Base-by-base conservation (phyloP, 2,888 invertebrate genomes). In the Calliphora vomitoria region DNA sequence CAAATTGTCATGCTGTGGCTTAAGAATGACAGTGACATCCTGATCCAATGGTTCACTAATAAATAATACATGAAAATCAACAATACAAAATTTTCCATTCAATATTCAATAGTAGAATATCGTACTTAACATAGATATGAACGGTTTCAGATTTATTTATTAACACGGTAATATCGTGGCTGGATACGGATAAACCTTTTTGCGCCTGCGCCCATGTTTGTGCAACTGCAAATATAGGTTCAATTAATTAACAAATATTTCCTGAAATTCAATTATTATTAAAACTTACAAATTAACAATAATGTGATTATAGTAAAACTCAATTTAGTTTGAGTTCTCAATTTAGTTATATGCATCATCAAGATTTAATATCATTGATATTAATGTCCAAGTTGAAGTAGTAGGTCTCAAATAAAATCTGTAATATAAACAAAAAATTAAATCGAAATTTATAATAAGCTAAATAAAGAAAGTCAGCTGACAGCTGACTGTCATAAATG, bases 1-100 rank as follows among this genome's bases (percentile, higher is more conserved):
- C 88, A 97, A 95, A 90, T 96, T 96, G 0, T 95, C 93, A 90
- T 97, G 96, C 90, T 96, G 96, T 58, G 95, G 94, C 53, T 95
- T 93, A 31, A 97, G 94, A n/a, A 93, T 93, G 62, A 97, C 92
- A 76, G 91, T 93, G 0, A 95, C 91, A 79, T 94, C 93, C 47
- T 93, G 82, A 8, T 89, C 82, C 4, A 91, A 84, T 41, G 86
- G 81, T 10, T 89, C 90, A 62, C 92, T 91, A 64, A 68, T 20
- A 50, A 71, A 68, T 50, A 50, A 50, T 50, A 50, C 15, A 8
- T 50, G 3, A 4, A n/a, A 38, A 6, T 5, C 35, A 50, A 38
- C 50, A 8, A 50, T 87, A 15, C 0, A 35, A 35, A 4, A 35
- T 35, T 35, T 6, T 35, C 0, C 0, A 35, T 31, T 31, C 5